phyloP scores from a whole-genome alignment of 2,888 invertebrate genomes.

The Sepioteuthis lessoniana region DNA sequence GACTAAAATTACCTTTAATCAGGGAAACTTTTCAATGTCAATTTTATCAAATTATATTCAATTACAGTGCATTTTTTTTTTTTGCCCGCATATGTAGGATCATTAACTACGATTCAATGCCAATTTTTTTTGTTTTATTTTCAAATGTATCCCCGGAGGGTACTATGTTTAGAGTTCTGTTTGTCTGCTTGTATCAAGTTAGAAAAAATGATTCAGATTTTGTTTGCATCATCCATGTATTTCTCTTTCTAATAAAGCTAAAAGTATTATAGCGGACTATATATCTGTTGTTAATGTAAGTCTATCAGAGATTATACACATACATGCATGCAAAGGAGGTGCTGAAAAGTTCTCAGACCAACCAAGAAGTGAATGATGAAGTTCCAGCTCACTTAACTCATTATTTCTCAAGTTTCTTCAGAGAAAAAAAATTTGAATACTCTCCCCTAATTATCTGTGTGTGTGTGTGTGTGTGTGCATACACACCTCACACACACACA shows the following conservation, averaged over 20 bases:
- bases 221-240: not conserved
- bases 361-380: no score
- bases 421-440: no score
- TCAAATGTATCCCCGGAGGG: not conserved
- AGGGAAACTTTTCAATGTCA: not conserved
- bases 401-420: no score
- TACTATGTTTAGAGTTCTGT: not conserved
- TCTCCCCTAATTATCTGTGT: not conserved
- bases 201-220: not conserved
- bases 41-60: not conserved
- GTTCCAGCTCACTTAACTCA: no score
- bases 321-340: no score
- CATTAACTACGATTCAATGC: not conserved
- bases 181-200: not conserved
- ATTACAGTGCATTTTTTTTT: not conserved
- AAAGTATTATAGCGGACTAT: no score
- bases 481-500: not conserved
- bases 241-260: no score
- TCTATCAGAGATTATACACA: no score
- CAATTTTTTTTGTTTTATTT: not conserved
- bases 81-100: not conserved
- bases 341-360: no score
- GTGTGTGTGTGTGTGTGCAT: not conserved
- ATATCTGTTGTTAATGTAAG: no score
- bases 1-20: constrained; percentile 33